These are phyloP conservation scores for Hydra vulgaris DNA, from an alignment of 30 jellyfish, hydroid and myxozoan species.

Conservation along the genomic window DNA sequence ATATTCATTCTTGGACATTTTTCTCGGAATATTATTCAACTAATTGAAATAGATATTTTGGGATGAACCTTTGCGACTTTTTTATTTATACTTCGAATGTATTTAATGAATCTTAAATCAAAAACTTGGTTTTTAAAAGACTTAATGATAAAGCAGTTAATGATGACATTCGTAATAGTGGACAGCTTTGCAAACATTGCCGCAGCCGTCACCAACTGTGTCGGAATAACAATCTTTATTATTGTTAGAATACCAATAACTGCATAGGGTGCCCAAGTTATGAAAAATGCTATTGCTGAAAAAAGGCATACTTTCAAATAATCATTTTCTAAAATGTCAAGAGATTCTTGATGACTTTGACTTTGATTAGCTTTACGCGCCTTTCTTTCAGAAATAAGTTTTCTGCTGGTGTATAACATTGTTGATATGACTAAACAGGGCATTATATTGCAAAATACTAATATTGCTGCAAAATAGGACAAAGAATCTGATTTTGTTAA, in stretches of 20 bases:
- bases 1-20: no score
- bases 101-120: no score
- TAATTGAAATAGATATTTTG: no score
- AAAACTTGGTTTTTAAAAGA: not conserved
- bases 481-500: not conserved
- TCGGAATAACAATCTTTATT: not conserved
- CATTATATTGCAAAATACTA: not conserved
- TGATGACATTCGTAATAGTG: not conserved
- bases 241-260: not conserved
- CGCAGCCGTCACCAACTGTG: not conserved
- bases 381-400: not conserved
- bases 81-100: no score
- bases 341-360: not conserved
- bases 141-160: not conserved
- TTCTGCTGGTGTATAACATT: not conserved
- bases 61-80: no score
- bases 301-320: no score
- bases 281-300: not conserved
- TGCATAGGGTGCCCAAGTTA: not conserved
- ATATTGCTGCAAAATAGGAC: not conserved
- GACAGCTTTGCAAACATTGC: not conserved
- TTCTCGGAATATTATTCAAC: no score
- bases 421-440: not conserved
- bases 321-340: not conserved
- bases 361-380: not conserved